These are phyloP conservation scores for Yasuhikotakia modesta DNA, from an alignment of 2,797 vertebrate species.

Conservation along the genomic window DNA sequence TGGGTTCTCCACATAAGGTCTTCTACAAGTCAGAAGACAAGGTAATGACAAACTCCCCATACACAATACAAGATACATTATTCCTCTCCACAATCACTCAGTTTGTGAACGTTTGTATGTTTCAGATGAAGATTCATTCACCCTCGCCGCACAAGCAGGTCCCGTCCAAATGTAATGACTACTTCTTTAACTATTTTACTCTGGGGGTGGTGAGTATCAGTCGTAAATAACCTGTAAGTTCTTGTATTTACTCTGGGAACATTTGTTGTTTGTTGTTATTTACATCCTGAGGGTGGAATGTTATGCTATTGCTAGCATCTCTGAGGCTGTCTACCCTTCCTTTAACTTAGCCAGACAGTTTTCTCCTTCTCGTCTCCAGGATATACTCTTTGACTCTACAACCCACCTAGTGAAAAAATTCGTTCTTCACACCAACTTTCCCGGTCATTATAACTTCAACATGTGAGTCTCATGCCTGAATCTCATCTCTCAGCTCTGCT, in stretches of 20 bases:
- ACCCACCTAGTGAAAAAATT: constrained; percentile 98
- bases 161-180: constrained; percentile 98
- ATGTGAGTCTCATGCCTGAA: constrained; percentile 81
- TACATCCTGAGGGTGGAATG: neutral
- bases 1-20: constrained; percentile 96
- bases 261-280: neutral
- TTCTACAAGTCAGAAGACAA: constrained; percentile 99
- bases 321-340: too few relatives aligned
- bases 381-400: constrained; percentile 96
- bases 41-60: constrained; percentile 67
- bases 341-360: neutral
- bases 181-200: constrained; percentile 99
- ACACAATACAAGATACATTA: neutral
- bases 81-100: neutral
- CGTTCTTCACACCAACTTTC: constrained; percentile 97
- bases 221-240: neutral
- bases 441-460: constrained; percentile 99
- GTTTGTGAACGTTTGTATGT: neutral
- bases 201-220: constrained; percentile 91
- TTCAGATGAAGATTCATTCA: constrained; percentile 98
- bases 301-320: too few relatives aligned
- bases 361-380: constrained; percentile 72
- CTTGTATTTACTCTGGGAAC: neutral
- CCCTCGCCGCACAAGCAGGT: constrained; percentile 98
- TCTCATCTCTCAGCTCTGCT: neutral